These are phyloP conservation scores for Girardia tigrina DNA, from an alignment of 2,888 invertebrate species.

Conservation along the genomic window DNA sequence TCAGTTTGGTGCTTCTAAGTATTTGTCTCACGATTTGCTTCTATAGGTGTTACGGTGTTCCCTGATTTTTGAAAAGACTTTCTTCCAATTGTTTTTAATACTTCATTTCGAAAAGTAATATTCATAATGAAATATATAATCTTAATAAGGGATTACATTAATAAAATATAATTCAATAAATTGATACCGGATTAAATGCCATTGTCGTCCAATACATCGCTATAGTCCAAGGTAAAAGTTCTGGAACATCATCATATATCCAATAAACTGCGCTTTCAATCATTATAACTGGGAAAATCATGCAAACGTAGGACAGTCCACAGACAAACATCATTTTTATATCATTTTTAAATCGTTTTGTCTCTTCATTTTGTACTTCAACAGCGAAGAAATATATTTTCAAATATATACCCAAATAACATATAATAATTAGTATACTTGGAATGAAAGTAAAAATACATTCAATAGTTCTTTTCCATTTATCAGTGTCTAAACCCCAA, in stretches of 20 bases:
- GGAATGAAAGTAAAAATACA: slow-evolving; percentile 31
- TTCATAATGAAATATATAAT: no score
- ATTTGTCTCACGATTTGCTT: no score
- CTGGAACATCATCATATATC: neutral
- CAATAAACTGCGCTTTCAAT: slow-evolving; percentile 17
- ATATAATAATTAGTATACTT: neutral
- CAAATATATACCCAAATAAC: neutral
- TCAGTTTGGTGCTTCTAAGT: no score
- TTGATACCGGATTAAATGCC: slow-evolving; percentile 31
- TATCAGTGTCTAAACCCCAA: slow-evolving; percentile 18
- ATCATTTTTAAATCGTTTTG: neutral
- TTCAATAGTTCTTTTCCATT: slow-evolving; percentile 26
- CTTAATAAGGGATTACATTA: no score
- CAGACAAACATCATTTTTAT: slow-evolving; percentile 24
- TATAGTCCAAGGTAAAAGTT: slow-evolving; percentile 26
- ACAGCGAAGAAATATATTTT: neutral
- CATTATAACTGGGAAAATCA: slow-evolving; percentile 7
- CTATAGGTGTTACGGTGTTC: no score
- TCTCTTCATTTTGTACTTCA: neutral
- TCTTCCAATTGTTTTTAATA: no score
- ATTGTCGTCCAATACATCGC: slow-evolving; percentile 27
- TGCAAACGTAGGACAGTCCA: slow-evolving; percentile 4
- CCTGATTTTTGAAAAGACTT: no score
- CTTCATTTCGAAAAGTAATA: no score
- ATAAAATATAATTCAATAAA: no score